Evolutionary conservation across 2,797 vertebrate species (phyloP).

Genomic region (Orestias chungarensis): DNA sequence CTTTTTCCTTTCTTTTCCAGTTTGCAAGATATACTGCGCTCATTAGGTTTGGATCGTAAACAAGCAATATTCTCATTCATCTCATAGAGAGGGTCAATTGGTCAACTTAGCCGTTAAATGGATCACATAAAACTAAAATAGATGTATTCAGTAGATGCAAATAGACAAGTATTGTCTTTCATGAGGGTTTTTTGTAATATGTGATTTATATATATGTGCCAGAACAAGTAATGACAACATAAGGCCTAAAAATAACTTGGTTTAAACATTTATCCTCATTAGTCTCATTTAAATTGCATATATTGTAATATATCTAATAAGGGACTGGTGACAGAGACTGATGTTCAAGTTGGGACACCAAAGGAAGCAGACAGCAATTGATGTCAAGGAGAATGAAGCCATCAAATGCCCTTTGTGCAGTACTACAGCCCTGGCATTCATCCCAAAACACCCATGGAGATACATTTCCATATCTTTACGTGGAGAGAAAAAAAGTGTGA

Average conservation of each 20-base stretch:
- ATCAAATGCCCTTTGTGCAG: constrained; percentile 42
- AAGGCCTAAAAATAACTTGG: constrained; percentile 15
- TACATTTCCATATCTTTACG: constrained; percentile 74
- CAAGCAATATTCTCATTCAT: constrained; percentile 33
- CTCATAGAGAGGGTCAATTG: constrained; percentile 32
- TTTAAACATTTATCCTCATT: constrained; percentile 7
- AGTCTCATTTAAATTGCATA: constrained; percentile 11
- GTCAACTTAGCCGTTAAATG: constrained; percentile 31
- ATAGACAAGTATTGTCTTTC: constrained; percentile 25
- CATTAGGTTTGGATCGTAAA: constrained; percentile 49
- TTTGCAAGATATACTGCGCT: constrained; percentile 48
- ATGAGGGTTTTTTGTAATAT: constrained; percentile 6
- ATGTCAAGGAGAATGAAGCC: constrained; percentile 47
- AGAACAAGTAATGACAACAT: constrained; percentile 7
- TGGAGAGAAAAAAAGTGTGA: constrained; percentile 56
- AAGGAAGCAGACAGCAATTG: constrained; percentile 61
- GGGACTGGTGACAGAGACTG: constrained; percentile 31
- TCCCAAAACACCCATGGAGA: constrained; percentile 44
- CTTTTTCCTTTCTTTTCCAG: constrained; percentile 18
- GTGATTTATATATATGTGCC: constrained; percentile 23
- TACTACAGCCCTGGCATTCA: constrained; percentile 33
- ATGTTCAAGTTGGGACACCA: constrained; percentile 53
- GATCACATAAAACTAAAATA: constrained; percentile 24
- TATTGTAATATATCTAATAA: constrained; percentile 14
- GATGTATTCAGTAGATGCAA: constrained; percentile 26